phyloP scores from a whole-genome alignment of 2,113 vertebrate genomes.

The Petrocephalus zakoni region DNA sequence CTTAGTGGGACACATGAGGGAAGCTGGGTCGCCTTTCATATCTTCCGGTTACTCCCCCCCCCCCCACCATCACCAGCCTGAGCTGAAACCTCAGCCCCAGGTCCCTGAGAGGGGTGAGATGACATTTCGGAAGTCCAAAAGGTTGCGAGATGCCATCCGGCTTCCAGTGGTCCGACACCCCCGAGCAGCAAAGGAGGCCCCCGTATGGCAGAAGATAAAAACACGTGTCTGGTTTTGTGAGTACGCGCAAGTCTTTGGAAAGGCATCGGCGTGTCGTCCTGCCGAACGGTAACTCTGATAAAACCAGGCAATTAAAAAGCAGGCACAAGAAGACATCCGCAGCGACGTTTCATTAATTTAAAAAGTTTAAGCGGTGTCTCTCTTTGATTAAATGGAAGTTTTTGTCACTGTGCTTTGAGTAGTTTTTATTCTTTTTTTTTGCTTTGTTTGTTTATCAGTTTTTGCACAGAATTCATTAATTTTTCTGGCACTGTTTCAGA shows the following conservation, averaged over 20 bases:
- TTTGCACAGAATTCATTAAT: neutral
- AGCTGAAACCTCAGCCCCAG: slow-evolving; percentile 27
- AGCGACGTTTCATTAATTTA: neutral
- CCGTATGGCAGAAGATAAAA: neutral
- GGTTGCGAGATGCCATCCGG: neutral
- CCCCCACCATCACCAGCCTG: slow-evolving; percentile 29
- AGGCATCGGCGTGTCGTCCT: neutral
- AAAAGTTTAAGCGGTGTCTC: neutral
- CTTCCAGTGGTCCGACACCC: neutral
- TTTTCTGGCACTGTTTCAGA: neutral
- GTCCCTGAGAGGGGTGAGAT: neutral
- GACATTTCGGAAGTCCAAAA: neutral
- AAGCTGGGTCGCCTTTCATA: slow-evolving; percentile 30
- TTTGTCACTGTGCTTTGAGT: neutral
- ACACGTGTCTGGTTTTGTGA: neutral
- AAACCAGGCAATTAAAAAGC: neutral
- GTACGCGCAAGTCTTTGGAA: neutral
- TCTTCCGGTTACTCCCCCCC: slow-evolving; percentile 24
- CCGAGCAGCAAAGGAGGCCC: neutral
- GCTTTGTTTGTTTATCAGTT: neutral
- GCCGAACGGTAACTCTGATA: neutral
- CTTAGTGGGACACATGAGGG: neutral
- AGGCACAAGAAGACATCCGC: neutral
- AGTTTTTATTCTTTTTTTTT: neutral
- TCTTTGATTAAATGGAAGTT: neutral